Evolutionary conservation across 2,888 invertebrate genomes (phyloP).

Genomic region (Marasmarcha lunaedactyla): DNA sequence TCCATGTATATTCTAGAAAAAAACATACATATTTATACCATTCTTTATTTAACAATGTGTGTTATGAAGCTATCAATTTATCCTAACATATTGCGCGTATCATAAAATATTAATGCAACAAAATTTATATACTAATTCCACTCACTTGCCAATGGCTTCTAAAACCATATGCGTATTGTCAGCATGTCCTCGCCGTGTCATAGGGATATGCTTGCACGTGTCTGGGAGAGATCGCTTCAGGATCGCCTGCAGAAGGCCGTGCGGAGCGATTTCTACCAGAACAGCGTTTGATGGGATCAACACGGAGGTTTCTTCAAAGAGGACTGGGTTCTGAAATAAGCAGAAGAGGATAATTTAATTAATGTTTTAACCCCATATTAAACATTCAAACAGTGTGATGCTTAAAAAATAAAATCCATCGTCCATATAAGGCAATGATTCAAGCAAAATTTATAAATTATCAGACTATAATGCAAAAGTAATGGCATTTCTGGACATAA

Average conservation of each 20-base stretch:
- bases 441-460: too few species aligned
- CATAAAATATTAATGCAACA: not conserved
- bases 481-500: too few species aligned
- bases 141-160: conserved; percentile 74
- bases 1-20: conserved; percentile 75
- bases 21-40: not conserved
- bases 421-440: too few species aligned
- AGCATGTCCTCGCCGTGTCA: conserved; percentile 77
- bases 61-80: too few species aligned
- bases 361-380: not conserved
- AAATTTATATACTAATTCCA: conserved; percentile 8
- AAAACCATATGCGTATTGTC: conserved; percentile 70
- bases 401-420: too few species aligned
- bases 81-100: too few species aligned
- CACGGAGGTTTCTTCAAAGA: conserved; percentile 83
- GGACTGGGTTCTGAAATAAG: conserved; percentile 66
- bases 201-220: conserved; percentile 75
- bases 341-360: too few species aligned
- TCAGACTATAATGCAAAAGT: too few species aligned
- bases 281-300: conserved; percentile 84
- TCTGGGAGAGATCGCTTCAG: conserved; percentile 78
- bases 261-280: conserved; percentile 90
- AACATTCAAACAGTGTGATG: not conserved
- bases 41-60: too few species aligned
- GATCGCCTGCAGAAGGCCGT: conserved; percentile 89